Evolutionary conservation across 2,888 invertebrate species (phyloP).

Genomic region (Lumbricus terrestris): DNA sequence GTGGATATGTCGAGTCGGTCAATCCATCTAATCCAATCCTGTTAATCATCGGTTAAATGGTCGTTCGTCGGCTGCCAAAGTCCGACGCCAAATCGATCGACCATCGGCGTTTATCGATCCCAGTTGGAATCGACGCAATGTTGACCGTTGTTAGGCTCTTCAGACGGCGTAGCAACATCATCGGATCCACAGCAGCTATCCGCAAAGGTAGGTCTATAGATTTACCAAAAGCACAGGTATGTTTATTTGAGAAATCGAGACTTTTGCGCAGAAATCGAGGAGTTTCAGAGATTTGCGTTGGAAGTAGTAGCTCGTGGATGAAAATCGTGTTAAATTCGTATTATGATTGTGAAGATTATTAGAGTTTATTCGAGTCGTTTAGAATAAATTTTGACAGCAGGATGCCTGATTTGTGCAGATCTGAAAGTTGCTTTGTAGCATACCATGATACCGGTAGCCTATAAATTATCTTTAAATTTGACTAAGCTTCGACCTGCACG

Average conservation of each 20-base stretch:
- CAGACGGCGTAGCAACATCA: conserved; percentile 8
- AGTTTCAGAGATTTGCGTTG: background rate
- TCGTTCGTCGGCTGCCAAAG: background rate
- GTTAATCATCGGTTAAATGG: background rate
- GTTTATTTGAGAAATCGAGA: background rate
- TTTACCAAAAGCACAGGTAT: background rate
- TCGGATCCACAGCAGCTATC: background rate
- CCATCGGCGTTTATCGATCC: background rate
- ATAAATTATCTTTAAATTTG: too few species aligned
- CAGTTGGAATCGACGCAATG: background rate
- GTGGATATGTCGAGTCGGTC: background rate
- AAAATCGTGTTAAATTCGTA: background rate
- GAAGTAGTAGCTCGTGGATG: background rate
- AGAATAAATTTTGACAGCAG: too few species aligned
- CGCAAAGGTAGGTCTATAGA: background rate
- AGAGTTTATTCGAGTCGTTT: background rate
- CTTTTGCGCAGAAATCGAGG: background rate
- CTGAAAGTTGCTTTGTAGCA: background rate
- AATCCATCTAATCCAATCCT: background rate
- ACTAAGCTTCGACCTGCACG: too few species aligned
- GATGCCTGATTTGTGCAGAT: background rate
- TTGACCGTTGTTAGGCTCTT: background rate
- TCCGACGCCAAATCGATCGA: background rate
- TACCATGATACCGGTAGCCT: too few species aligned
- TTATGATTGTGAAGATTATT: background rate